Evolutionary conservation across 2,797 vertebrate species (phyloP), one percentile per base, ranked within the genome.

Genomic region (Pseudomugil gertrudae): DNA sequence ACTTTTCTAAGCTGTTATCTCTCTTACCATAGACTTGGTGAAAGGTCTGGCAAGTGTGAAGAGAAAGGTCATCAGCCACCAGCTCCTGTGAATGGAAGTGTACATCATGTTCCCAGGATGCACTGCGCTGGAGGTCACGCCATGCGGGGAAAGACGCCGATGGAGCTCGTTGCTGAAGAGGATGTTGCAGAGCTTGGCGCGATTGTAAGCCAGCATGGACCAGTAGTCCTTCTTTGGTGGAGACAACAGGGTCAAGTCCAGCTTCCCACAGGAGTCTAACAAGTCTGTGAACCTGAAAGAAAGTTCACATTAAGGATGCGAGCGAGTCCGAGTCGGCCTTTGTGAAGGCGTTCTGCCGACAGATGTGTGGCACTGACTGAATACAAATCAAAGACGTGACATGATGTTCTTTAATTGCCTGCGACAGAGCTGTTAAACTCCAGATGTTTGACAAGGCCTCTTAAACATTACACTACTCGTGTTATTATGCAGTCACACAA

Each of bases 31-130:
- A 66, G 97, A 99, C 87, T 99, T 99, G 86, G 96, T 98, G 91
- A 99, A 99, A 19, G 98, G 98, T 9, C 97, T 92, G 65, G 89
- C 96, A 90, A 99, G 86, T 35, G 90, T 93, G 86, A 98, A 99
- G 52, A 99, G 94, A 67, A 99, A 86, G 9, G 95, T 96, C 89
- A 98, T 98, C 75, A 96, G 74, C 97, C 97, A 98, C 95, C 96
- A 99, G 94, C 81, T 94, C 51, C 90, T 94, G 83, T 98, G 97
- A 38, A 99, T 47, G 67, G 94, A 94, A 1, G 97, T 96, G 79
- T 96, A 99, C 87, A 99, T 97, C 95, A 99, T 94, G 83, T 98
- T 98, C 72, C 98, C 98, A 63, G 98, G 98, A 74, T 99, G 98
- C 83, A 98, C 55, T 0, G 95, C 92, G 1, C 98, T 99, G 21